Base-by-base conservation (phyloP, 2,888 invertebrate genomes). In the Sympetrum striolatum region DNA sequence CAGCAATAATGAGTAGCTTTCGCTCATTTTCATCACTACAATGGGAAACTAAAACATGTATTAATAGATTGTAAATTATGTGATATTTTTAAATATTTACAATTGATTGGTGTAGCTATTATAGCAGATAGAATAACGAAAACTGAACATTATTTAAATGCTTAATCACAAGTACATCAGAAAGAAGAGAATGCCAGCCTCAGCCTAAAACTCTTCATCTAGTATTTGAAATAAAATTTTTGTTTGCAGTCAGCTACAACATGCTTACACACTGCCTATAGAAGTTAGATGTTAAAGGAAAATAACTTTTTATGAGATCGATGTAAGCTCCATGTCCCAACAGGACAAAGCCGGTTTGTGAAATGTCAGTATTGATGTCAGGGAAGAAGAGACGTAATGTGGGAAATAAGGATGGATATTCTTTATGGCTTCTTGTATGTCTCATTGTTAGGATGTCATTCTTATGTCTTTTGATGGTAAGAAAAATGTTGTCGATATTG, bases 361-460 rank as follows among this genome's bases (percentile, higher is more conserved):
- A 73, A 73, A 31, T 73, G 25, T 73, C 73, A 73, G 73, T 73
- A 73, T 73, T 31, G 73, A 31, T 73, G 73, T 73, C 73, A 25
- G 73, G 73, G 15, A n/a, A 31, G 25, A 31, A 5, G 18, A 12
- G 14, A 73, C 5, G 31, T 73, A 31, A 60, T 37, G 53, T 64
- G 35, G 22, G 25, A 86, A 86, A 6, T 64, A 25, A 35, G 14
- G 3, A 12, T 58, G 39, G 35, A 64, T 86, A 86, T 86, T 37
- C 25, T 39, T 60, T 39, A 39, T 64, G 58, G 60, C 80, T 60
- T 48, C 60, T 86, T n/a, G 14, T 60, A 8, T 73, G 86, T 86
- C 58, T 86, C 86, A 64, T 60, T 86, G 64, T 86, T 86, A 86
- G 86, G 31, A 35, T 35, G 82, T 82, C 86, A 64, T n/a, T 37